Conservation (phyloP, 1,140 invertebrate genomes). For the Laupala kohalensis region DNA sequence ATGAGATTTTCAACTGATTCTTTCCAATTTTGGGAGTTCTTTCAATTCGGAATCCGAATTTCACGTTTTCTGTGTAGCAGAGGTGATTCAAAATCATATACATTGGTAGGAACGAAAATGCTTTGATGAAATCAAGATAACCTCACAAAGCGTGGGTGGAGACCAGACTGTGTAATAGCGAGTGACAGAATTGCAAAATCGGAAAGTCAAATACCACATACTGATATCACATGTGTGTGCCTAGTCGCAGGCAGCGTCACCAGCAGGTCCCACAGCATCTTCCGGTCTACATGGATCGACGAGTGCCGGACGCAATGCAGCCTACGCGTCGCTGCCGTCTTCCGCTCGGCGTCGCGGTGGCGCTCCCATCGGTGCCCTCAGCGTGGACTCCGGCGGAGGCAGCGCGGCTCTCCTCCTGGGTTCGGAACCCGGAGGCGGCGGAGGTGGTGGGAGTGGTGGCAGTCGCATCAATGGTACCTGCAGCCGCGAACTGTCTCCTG, state of each 20-base stretch:
- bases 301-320: neutral
- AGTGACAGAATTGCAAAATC: too few species aligned
- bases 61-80: too few species aligned
- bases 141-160: too few species aligned
- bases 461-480: constrained; percentile 18
- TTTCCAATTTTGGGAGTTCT: too few species aligned
- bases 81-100: too few species aligned
- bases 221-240: constrained; percentile 17
- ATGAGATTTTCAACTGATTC: too few species aligned
- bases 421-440: constrained; percentile 28
- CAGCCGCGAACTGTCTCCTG: constrained; percentile 40
- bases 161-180: too few species aligned
- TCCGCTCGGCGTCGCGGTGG: neutral
- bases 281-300: neutral
- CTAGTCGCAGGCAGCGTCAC: neutral
- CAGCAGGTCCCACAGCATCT: neutral
- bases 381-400: constrained; percentile 19
- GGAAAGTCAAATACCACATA: too few species aligned
- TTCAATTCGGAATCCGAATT: too few species aligned
- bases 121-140: too few species aligned
- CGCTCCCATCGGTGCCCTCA: neutral
- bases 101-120: too few species aligned
- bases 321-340: constrained; percentile 9
- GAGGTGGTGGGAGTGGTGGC: constrained; percentile 24
- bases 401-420: constrained; percentile 18